Evolutionary conservation across 1,140 invertebrate species (phyloP).

Genomic region (Heliothis subflexa): DNA sequence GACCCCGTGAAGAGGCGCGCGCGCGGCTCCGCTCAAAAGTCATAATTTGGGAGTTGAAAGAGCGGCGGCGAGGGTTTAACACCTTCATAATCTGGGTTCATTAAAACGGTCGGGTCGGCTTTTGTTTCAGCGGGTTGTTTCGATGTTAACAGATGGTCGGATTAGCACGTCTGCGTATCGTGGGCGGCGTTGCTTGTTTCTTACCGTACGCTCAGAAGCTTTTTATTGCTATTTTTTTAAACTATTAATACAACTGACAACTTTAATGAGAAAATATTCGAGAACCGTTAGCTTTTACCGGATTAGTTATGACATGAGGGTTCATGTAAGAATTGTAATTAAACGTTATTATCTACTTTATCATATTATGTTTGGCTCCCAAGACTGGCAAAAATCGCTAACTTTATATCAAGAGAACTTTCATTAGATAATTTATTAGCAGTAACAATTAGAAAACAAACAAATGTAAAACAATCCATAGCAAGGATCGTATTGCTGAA

Average conservation of each 20-base stretch:
- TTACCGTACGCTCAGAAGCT: slow-evolving; percentile 31
- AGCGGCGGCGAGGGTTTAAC: slow-evolving; percentile 81
- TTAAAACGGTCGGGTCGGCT: slow-evolving; percentile 79
- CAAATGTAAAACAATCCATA: no score
- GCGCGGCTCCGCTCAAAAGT: slow-evolving; percentile 70
- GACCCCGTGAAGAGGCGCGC: slow-evolving; percentile 74
- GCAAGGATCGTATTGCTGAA: no score
- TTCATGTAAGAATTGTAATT: no score
- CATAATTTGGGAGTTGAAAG: slow-evolving; percentile 85
- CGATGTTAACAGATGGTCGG: slow-evolving; percentile 80
- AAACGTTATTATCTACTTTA: no score
- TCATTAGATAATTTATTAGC: no score
- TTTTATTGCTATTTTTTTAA: slow-evolving; percentile 15
- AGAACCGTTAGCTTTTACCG: background rate
- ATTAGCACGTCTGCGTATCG: slow-evolving; percentile 71
- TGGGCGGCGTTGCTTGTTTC: slow-evolving; percentile 64
- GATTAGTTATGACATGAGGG: no score
- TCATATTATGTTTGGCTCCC: no score
- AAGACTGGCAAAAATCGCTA: no score
- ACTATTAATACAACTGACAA: background rate
- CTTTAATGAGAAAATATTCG: background rate
- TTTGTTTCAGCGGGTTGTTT: slow-evolving; percentile 83
- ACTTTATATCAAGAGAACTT: no score
- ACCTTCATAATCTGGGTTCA: slow-evolving; percentile 85
- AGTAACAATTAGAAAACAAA: no score